Evolutionary conservation across 2,888 invertebrate species (phyloP).

Genomic region (Drosophila algonquin): DNA sequence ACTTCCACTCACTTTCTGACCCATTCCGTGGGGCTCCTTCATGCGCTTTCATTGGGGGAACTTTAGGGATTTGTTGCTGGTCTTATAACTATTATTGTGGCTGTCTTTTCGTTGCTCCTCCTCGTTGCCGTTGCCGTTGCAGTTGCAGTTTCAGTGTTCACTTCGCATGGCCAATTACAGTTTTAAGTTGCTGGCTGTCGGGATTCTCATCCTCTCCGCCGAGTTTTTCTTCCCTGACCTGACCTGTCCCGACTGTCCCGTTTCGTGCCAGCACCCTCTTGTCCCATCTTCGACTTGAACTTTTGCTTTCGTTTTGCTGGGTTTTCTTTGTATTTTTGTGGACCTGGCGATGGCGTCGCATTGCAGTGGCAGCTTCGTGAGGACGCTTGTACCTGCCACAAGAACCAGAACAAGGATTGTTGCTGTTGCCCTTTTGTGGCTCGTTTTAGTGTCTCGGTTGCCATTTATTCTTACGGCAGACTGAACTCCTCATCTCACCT

Average conservation of each 20-base stretch:
- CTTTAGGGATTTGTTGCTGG: conserved; percentile 55
- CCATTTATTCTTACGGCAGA: conserved; percentile 55
- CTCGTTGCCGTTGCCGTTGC: conserved; percentile 10
- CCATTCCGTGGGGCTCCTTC: neutral
- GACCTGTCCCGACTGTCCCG: neutral
- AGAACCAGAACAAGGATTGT: neutral
- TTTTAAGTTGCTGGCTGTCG: conserved; percentile 50
- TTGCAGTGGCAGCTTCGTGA: conserved; percentile 47
- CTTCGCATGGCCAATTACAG: conserved; percentile 75
- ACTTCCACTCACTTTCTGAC: neutral
- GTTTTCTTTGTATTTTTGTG: neutral
- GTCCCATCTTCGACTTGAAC: conserved; percentile 43
- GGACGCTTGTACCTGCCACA: conserved; percentile 52
- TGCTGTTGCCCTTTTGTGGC: conserved; percentile 62
- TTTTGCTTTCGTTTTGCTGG: conserved; percentile 36
- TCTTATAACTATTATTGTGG: conserved; percentile 46
- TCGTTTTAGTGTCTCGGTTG: conserved; percentile 46
- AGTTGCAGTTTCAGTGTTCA: conserved; percentile 42
- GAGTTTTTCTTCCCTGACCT: neutral
- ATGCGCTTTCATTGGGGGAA: conserved; percentile 42
- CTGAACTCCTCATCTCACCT: conserved; percentile 1
- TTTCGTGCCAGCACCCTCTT: conserved; percentile 3
- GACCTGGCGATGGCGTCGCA: conserved; percentile 37
- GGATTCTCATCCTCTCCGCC: neutral
- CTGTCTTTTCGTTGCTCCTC: conserved; percentile 29